Evolutionary conservation across 2,888 invertebrate genomes (phyloP).

Genomic region (Microctonus brassicae): DNA sequence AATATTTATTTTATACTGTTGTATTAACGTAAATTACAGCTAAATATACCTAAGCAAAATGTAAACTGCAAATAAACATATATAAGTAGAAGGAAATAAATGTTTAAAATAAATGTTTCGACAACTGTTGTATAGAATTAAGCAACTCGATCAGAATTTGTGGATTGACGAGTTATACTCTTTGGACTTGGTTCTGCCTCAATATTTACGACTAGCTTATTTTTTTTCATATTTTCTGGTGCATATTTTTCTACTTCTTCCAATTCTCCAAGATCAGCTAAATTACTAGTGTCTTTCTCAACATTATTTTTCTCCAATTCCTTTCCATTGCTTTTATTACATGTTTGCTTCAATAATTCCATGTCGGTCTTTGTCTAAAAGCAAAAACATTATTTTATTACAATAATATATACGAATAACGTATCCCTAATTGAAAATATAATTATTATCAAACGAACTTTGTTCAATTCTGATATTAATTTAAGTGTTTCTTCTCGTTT

Average conservation of each 20-base stretch:
- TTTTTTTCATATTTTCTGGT: neutral
- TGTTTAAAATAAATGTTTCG: neutral
- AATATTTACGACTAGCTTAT: neutral
- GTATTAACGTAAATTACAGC: neutral
- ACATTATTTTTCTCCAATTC: neutral
- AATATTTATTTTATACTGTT: conserved; percentile 29
- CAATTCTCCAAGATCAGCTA: neutral
- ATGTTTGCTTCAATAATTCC: conserved; percentile 50
- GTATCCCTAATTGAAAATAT: neutral
- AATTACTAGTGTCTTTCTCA: conserved; percentile 6
- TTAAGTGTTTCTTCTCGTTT: conserved; percentile 57
- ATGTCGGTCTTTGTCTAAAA: conserved; percentile 57
- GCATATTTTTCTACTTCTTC: neutral
- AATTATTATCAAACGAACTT: conserved; percentile 46
- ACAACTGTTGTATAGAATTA: conserved; percentile 36
- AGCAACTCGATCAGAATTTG: neutral
- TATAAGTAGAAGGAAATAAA: neutral
- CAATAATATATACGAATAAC: neutral
- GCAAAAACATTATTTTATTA: neutral
- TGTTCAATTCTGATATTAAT: conserved; percentile 56
- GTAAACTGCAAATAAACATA: neutral
- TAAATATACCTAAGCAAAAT: neutral
- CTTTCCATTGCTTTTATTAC: neutral
- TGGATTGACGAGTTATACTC: neutral
- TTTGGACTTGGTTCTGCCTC: neutral